Conservation (phyloP, 2,888 invertebrate species). For the Pachliopta kotzebuea region DNA sequence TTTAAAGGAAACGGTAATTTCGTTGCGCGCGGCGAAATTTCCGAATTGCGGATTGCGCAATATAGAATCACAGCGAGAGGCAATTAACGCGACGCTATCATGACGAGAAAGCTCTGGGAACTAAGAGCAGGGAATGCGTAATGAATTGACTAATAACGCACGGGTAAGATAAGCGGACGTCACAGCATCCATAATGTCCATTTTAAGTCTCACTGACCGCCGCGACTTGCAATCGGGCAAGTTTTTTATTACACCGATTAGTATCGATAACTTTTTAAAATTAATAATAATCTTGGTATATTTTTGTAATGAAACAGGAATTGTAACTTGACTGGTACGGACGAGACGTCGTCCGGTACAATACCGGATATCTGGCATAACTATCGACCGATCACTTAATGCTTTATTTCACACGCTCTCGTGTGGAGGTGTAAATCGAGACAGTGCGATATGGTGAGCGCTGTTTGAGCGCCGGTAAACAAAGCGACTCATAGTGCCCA, state of each 20-base stretch:
- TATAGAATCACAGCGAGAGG: constrained; percentile 54
- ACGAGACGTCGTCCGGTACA: constrained; percentile 14
- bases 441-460: constrained; percentile 55
- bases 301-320: constrained; percentile 17
- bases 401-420: constrained; percentile 62
- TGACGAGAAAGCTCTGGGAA: constrained; percentile 51
- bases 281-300: background rate
- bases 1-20: constrained; percentile 51
- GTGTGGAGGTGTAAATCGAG: constrained; percentile 47
- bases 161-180: constrained; percentile 60
- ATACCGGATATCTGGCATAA: constrained; percentile 26
- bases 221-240: constrained; percentile 45
- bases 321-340: constrained; percentile 11
- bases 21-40: constrained; percentile 49
- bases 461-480: constrained; percentile 44
- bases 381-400: constrained; percentile 56
- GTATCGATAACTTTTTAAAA: background rate
- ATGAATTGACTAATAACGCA: constrained; percentile 59
- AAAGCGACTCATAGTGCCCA: constrained; percentile 63
- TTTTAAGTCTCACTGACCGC: constrained; percentile 57
- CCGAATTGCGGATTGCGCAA: constrained; percentile 43
- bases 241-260: constrained; percentile 4
- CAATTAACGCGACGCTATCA: constrained; percentile 53
- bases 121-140: constrained; percentile 34
- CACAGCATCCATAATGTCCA: constrained; percentile 68